These are phyloP conservation scores for Neopelma chrysocephalum DNA, from an alignment of 2,797 vertebrate genomes.

Conservation along the genomic window DNA sequence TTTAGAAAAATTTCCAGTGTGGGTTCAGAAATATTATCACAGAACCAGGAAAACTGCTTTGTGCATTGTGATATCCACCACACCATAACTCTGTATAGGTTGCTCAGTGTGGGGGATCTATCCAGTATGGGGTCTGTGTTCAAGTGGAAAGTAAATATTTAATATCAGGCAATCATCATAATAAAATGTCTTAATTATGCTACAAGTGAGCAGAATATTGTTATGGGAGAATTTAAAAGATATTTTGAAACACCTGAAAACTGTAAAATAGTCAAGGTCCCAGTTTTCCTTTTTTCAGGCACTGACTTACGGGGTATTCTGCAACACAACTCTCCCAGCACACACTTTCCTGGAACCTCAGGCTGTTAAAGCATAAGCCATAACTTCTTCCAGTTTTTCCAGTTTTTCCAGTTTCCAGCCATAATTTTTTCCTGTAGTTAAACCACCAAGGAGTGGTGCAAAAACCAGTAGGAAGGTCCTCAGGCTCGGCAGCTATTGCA, in stretches of 20 bases:
- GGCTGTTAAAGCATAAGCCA: not conserved
- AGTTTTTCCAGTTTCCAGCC: not conserved
- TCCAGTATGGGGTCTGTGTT: not conserved
- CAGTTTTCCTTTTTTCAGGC: not conserved
- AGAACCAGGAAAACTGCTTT: not conserved
- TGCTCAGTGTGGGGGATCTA: not conserved
- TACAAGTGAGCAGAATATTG: not conserved
- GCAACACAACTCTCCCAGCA: not conserved
- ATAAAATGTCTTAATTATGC: not conserved
- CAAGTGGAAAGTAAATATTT: not conserved
- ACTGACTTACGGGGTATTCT: not conserved
- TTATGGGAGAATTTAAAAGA: not conserved
- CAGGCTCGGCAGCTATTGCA: not conserved
- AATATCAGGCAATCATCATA: not conserved
- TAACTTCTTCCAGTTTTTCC: no score
- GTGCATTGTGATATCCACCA: not conserved
- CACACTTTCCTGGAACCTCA: not conserved
- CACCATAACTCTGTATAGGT: not conserved
- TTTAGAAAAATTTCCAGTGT: not conserved
- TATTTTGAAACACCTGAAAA: not conserved
- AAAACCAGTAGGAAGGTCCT: not conserved
- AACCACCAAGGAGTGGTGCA: not conserved
- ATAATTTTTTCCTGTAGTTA: not conserved
- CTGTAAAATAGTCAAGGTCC: not conserved
- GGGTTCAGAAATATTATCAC: slow-evolving; percentile 9